Conservation (phyloP, 2,113 vertebrate genomes). For the Syrrhaptes paradoxus region DNA sequence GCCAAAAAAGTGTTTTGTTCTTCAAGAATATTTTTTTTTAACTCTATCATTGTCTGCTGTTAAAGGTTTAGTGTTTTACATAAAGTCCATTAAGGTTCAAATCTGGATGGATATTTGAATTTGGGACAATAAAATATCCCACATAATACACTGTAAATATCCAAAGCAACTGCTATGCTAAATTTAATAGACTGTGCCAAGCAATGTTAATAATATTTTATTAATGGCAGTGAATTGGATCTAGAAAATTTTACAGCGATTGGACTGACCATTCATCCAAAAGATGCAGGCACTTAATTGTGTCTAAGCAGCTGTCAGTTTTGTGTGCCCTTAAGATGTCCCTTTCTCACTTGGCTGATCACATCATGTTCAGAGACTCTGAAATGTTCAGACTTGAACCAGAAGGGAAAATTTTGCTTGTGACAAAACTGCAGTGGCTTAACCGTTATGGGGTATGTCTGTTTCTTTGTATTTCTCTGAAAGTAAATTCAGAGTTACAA, state of each 20-base stretch:
- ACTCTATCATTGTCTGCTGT: neutral
- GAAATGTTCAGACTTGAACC: neutral
- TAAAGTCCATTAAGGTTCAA: neutral
- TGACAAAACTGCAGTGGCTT: neutral
- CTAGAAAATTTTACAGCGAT: constrained; percentile 17
- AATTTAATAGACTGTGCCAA: neutral
- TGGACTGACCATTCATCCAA: constrained; percentile 48
- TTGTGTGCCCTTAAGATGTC: constrained; percentile 29
- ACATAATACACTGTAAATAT: neutral
- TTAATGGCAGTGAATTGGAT: neutral
- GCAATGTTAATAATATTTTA: neutral
- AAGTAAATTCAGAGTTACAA: neutral
- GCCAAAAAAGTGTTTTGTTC: neutral
- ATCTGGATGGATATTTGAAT: neutral
- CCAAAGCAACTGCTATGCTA: neutral
- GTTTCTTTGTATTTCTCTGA: neutral
- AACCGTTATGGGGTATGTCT: neutral
- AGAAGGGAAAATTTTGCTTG: constrained; percentile 25
- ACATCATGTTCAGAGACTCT: neutral
- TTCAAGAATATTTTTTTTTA: neutral
- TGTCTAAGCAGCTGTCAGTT: constrained; percentile 58
- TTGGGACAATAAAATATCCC: neutral
- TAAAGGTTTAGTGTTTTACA: neutral
- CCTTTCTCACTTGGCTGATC: constrained; percentile 23
- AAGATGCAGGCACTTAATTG: constrained; percentile 34